phyloP scores from a whole-genome alignment of 2,888 invertebrate species.

The Acheta domesticus region DNA sequence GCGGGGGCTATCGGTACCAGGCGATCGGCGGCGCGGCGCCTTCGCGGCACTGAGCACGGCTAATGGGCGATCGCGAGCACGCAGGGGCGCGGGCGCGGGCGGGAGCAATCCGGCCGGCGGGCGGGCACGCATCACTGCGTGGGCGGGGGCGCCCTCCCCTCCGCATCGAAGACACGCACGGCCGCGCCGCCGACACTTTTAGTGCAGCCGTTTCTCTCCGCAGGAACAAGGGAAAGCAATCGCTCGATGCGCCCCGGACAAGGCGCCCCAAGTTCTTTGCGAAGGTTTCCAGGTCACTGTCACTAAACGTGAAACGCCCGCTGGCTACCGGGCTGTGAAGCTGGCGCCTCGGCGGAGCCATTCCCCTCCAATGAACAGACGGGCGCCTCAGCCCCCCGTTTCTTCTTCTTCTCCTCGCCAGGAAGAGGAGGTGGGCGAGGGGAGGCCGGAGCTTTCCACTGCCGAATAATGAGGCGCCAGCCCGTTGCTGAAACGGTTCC shows the following conservation, averaged over 20 bases:
- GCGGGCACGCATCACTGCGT: not conserved
- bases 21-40: too few relatives aligned
- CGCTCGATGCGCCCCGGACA: not conserved
- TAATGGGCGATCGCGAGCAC: too few relatives aligned
- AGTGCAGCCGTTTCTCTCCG: not conserved
- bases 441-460: too few relatives aligned
- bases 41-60: too few relatives aligned
- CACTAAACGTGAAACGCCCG: not conserved
- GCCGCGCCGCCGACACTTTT: not conserved
- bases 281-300: constrained; percentile 18
- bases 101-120: too few relatives aligned
- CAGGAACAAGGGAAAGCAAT: not conserved
- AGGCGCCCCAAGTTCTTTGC: not conserved
- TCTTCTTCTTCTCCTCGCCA: not conserved
- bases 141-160: not conserved
- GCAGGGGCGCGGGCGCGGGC: too few relatives aligned
- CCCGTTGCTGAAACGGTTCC: too few relatives aligned
- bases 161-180: not conserved
- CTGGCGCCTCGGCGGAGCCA: not conserved
- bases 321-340: not conserved
- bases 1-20: too few relatives aligned
- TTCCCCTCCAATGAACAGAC: not conserved
- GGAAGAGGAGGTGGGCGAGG: not conserved
- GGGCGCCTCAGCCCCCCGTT: not conserved
- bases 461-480: too few relatives aligned